Conservation (phyloP, 1,140 invertebrate genomes). For the Copidosoma floridanum region DNA sequence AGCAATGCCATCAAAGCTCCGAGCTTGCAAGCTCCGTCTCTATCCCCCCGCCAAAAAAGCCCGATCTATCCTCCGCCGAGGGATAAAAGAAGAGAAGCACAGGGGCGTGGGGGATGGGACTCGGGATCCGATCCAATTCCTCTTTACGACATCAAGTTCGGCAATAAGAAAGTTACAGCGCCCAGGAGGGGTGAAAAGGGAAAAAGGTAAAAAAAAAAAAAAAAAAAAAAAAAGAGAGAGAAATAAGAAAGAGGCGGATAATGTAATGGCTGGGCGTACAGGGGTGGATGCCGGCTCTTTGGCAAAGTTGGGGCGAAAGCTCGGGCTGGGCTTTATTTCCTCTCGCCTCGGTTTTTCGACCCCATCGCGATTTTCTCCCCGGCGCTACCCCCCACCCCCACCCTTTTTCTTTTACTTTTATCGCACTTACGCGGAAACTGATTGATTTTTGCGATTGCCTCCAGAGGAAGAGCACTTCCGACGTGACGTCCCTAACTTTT, state of each 20-base stretch:
- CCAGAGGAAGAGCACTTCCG: constrained; percentile 11
- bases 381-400: too few species aligned
- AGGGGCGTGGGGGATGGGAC: background rate
- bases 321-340: constrained; percentile 29
- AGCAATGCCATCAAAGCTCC: constrained; percentile 4
- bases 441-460: constrained; percentile 18
- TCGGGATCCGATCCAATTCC: constrained; percentile 46
- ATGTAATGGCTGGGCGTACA: constrained; percentile 44
- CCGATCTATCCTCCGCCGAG: background rate
- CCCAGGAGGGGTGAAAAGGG: constrained; percentile 24
- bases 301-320: too few species aligned
- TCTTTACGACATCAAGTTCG: constrained; percentile 49
- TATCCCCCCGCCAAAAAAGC: constrained; percentile 2
- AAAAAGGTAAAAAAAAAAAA: constrained; percentile 25
- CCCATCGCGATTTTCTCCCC: background rate
- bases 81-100: background rate
- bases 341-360: constrained; percentile 10
- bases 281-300: constrained; percentile 40
- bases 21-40: background rate
- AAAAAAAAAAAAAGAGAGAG: constrained; percentile 28
- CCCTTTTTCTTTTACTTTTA: too few species aligned
- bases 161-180: constrained; percentile 51
- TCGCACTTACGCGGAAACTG: too few species aligned
- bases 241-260: constrained; percentile 20
- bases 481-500: too few species aligned